These are phyloP conservation scores for Sebastes oblongus DNA, from an alignment of 2,797 vertebrate species.

Conservation along the genomic window DNA sequence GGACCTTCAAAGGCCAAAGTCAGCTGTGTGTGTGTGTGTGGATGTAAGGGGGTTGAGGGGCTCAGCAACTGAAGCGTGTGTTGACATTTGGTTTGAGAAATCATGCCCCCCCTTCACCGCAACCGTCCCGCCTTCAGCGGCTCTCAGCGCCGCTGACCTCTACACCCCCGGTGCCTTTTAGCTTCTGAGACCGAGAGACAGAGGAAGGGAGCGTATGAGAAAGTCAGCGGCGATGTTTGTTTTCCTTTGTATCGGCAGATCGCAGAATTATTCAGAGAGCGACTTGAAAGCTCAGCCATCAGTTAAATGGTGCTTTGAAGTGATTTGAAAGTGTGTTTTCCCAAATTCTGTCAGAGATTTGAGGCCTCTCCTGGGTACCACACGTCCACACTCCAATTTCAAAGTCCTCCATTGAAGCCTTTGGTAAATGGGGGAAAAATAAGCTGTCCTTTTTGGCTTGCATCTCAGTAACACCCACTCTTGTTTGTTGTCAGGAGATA, in stretches of 20 bases:
- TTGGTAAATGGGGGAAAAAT: conserved; percentile 31
- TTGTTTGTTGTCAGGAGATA: conserved; percentile 56
- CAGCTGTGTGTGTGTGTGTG: conserved; percentile 33
- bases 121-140: conserved; percentile 24
- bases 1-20: conserved; percentile 69
- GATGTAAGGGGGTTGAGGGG: conserved; percentile 26
- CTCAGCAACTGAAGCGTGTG: conserved; percentile 65
- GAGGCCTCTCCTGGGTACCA: conserved; percentile 57
- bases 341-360: conserved; percentile 51
- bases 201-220: conserved; percentile 16
- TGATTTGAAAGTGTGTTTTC: conserved; percentile 56
- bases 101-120: conserved; percentile 1
- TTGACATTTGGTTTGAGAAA: conserved; percentile 73
- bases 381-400: conserved; percentile 42
- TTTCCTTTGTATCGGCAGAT: conserved; percentile 68
- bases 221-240: conserved; percentile 43
- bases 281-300: conserved; percentile 62
- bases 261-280: conserved; percentile 52
- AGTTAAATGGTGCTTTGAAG: conserved; percentile 66
- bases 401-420: conserved; percentile 48
- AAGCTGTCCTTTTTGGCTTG: conserved; percentile 38
- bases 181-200: conserved; percentile 6
- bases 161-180: not conserved
- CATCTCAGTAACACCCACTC: conserved; percentile 28
- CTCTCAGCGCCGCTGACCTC: conserved; percentile 48